Percentiles rank a stretch among this genome's conserved stretches.
phyloP scores from a whole-genome alignment of 2,113 vertebrate genomes.

The Megaceryle maxima region DNA sequence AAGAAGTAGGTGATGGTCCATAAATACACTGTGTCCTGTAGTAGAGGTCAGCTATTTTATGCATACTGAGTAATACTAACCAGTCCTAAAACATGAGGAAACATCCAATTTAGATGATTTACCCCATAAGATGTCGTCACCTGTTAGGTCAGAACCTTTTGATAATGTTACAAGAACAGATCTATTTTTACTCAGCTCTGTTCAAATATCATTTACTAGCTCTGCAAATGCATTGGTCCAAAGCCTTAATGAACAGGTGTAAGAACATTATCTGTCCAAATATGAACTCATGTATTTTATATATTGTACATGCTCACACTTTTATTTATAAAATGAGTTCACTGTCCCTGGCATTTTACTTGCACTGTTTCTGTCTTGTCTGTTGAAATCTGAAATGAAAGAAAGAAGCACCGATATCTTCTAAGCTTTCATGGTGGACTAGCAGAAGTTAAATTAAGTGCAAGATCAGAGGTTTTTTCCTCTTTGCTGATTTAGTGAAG shows the following conservation, averaged over 20 bases:
- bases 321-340: conserved; percentile 60
- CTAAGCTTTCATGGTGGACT: not conserved
- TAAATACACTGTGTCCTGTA: not conserved
- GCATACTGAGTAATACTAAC: conserved; percentile 42
- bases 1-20: not conserved
- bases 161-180: conserved; percentile 65
- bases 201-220: conserved; percentile 64
- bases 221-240: conserved; percentile 65
- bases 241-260: conserved; percentile 77
- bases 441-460: not conserved
- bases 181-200: conserved; percentile 70
- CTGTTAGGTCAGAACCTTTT: conserved; percentile 60
- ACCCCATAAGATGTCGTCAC: conserved; percentile 46
- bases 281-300: conserved; percentile 66
- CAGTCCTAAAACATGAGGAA: conserved; percentile 68
- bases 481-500: not conserved
- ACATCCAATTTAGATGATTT: conserved; percentile 67
- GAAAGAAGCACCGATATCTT: not conserved
- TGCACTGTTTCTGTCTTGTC: not conserved
- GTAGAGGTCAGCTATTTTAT: conserved; percentile 65
- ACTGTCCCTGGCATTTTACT: not conserved
- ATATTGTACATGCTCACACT: conserved; percentile 30
- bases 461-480: not conserved
- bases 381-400: conserved; percentile 8
- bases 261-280: conserved; percentile 54